These are phyloP conservation scores for Salvelinus alpinus DNA, from an alignment of 2,113 vertebrate species.

Conservation along the genomic window DNA sequence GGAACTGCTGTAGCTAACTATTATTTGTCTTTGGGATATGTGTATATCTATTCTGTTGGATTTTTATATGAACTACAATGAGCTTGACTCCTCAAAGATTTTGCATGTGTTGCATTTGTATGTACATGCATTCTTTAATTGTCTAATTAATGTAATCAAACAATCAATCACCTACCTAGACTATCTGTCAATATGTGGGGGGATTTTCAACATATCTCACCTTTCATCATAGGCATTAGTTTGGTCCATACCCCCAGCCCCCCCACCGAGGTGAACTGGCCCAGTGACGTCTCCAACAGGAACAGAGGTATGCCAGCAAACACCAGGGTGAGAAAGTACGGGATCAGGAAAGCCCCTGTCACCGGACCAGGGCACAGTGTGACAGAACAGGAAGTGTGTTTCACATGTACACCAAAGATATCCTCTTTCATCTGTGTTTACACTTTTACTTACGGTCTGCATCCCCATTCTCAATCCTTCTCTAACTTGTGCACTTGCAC, in stretches of 20 bases:
- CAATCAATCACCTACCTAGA: too few species aligned
- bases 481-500: too few species aligned
- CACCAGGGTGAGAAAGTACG: conserved; percentile 86
- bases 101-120: too few species aligned
- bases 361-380: neutral
- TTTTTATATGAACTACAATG: too few species aligned
- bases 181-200: neutral
- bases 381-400: neutral
- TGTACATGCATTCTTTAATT: too few species aligned
- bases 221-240: conserved; percentile 92
- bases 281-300: conserved; percentile 85
- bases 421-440: too few species aligned
- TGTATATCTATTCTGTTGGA: neutral
- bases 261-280: conserved; percentile 86
- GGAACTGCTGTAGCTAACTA: too few species aligned
- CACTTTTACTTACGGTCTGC: too few species aligned
- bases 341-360: conserved; percentile 88
- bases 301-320: conserved; percentile 92
- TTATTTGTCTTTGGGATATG: neutral
- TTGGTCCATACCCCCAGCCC: conserved; percentile 86
- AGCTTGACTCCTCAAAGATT: too few species aligned
- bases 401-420: neutral
- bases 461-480: too few species aligned
- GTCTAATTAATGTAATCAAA: too few species aligned
- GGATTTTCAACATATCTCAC: conserved; percentile 56